phyloP scores from a whole-genome alignment of 2,888 invertebrate species.

The Elgonia sp. region DNA sequence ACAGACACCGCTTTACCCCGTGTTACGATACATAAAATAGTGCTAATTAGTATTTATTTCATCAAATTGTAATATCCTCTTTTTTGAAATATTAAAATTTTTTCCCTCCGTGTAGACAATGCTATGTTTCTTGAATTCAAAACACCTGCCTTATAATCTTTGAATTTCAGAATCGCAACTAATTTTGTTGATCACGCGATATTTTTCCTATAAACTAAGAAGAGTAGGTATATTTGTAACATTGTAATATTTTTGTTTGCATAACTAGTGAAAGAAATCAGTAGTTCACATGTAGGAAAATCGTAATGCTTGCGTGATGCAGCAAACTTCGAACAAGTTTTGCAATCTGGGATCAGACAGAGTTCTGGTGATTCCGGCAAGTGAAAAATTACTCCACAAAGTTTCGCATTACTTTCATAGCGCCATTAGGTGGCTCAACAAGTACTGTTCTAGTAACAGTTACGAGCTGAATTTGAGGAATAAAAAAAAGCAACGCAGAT shows the following conservation, averaged over 20 bases:
- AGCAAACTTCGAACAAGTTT: conserved; percentile 67
- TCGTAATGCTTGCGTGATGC: conserved; percentile 63
- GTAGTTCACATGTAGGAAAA: conserved; percentile 60
- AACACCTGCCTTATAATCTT: no score
- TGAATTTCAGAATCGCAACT: background rate
- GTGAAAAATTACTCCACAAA: conserved; percentile 73
- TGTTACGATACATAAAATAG: no score
- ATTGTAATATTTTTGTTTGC: conserved; percentile 49
- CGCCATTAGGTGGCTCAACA: conserved; percentile 74
- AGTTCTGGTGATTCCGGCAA: conserved; percentile 71
- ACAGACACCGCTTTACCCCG: no score
- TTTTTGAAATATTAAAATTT: no score
- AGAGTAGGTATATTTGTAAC: background rate
- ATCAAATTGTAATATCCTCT: no score
- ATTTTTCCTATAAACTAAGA: conserved; percentile 18
- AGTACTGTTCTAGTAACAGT: conserved; percentile 74
- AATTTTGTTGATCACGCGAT: background rate
- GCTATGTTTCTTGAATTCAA: no score
- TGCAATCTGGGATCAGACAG: conserved; percentile 71
- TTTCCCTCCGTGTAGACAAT: no score
- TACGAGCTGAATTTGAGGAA: conserved; percentile 69
- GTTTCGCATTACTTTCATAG: conserved; percentile 74
- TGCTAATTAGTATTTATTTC: no score
- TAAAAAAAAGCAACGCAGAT: conserved; percentile 64
- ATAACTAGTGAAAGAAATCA: conserved; percentile 56